Conservation (phyloP, 2,797 vertebrate species). For the Thamnophis elegans region DNA sequence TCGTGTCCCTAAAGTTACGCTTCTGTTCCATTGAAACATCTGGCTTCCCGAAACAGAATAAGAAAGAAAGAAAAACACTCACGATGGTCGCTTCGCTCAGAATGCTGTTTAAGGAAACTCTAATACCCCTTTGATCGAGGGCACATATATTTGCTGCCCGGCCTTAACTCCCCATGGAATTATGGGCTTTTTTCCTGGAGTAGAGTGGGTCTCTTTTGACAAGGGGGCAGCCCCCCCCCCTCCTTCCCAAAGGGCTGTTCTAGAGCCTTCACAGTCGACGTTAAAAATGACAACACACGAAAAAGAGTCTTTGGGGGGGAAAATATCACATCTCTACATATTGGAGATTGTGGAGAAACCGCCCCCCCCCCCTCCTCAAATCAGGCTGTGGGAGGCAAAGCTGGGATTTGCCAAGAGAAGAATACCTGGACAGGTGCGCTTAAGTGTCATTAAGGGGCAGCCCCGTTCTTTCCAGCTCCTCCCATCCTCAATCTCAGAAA, state of each 20-base stretch:
- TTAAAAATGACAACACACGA: not conserved
- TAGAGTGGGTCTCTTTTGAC: not conserved
- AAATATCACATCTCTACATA: conserved; percentile 51
- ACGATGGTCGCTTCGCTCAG: not conserved
- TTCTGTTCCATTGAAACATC: not conserved
- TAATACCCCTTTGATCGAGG: not conserved
- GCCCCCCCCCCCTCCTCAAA: conserved; percentile 38
- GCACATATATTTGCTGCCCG: not conserved
- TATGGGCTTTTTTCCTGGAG: not conserved
- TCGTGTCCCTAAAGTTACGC: not conserved
- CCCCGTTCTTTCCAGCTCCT: conserved; percentile 23
- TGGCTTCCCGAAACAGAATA: not conserved
- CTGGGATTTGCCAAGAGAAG: conserved; percentile 14
- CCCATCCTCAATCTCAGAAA: conserved; percentile 10
- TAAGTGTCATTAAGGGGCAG: not conserved
- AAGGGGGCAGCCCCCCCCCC: not conserved
- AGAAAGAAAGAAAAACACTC: not conserved
- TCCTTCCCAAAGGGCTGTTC: conserved; percentile 6
- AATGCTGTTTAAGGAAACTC: not conserved
- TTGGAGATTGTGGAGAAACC: conserved; percentile 30
- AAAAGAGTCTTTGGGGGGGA: conserved; percentile 7
- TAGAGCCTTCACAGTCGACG: conserved; percentile 28
- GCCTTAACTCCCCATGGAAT: not conserved
- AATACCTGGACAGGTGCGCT: not conserved
- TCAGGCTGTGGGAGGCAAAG: not conserved